Base-by-base conservation (phyloP, 2,113 vertebrate species). In the Pholis gunnellus region DNA sequence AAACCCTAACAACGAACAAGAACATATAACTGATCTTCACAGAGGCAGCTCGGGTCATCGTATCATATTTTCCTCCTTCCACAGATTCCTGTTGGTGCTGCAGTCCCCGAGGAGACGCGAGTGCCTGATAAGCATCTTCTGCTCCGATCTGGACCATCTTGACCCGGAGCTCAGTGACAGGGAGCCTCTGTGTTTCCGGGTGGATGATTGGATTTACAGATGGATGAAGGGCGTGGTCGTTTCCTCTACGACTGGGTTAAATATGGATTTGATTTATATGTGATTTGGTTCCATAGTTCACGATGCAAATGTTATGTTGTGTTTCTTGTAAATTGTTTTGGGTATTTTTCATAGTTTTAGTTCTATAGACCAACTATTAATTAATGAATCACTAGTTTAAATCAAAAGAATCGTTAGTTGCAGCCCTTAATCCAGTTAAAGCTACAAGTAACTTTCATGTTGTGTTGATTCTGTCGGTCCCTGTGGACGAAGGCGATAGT, bases 111-210 rank as follows among this genome's bases (percentile, higher is more conserved):
- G 50, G 73, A 81, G 76, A 89, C 48, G 40, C 54, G 87, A 91
- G 84, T 65, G 64, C 40, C 76, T 83, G 92, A 94, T 93, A 89
- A 87, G 83, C 40, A 92, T 88, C 85, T 88, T 42, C 57, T 82
- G 78, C 78, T 90, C 91, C 89, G 85, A 91, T 81, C 66, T 66
- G 71, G 34, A 20, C 76, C 75, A 66, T 87, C 87, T 72, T 81
- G 79, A 92, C 50, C 89, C 46, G 46, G 69, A 75, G 59, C 42
- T 15, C 74, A 11, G 29, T 79, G 64, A 89, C 86, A 90, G 92
- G 91, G 92, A 91, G 78, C 13, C 57, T 63, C 25, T 3, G n/a
- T 31, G 61, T 84, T 83, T 85, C 78, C 25, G 56, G 50, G 15
- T 5, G 56, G 29, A 72, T 57, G 84, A 65, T 44, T 66, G 70